Conservation (phyloP, 2,113 vertebrate species). For the Blennius ocellaris region DNA sequence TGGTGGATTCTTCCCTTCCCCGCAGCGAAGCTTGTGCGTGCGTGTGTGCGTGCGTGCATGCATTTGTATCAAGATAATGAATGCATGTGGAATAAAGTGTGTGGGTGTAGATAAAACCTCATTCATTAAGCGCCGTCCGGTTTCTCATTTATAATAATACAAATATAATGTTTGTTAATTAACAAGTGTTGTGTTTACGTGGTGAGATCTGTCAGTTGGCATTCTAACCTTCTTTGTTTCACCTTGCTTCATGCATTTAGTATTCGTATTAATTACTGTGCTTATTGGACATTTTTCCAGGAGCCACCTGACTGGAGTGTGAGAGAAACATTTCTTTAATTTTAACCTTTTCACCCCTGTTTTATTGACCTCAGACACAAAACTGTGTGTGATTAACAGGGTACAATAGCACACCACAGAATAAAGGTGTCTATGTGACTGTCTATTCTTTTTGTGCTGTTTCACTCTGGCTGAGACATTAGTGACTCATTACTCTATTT, state of each 20-base stretch:
- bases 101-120: conserved; percentile 51
- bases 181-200: conserved; percentile 21
- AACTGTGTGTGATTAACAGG: conserved; percentile 67
- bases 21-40: conserved; percentile 8
- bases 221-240: conserved; percentile 28
- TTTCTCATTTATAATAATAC: conserved; percentile 49
- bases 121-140: conserved; percentile 57
- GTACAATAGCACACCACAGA: conserved; percentile 64
- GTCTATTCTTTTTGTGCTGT: conserved; percentile 36
- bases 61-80: conserved; percentile 39
- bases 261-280: conserved; percentile 9
- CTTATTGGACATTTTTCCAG: neutral
- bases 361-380: conserved; percentile 66
- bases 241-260: neutral
- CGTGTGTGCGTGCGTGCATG: neutral
- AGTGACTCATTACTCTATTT: neutral
- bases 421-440: conserved; percentile 60
- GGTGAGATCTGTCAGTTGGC: conserved; percentile 33
- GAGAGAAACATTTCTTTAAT: conserved; percentile 39
- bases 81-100: conserved; percentile 30
- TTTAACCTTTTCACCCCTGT: conserved; percentile 51
- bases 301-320: neutral
- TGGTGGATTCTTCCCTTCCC: conserved; percentile 23
- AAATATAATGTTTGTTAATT: conserved; percentile 35
- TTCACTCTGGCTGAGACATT: neutral